Conservation (phyloP, 2,113 vertebrate species). For the Martes martes region DNA sequence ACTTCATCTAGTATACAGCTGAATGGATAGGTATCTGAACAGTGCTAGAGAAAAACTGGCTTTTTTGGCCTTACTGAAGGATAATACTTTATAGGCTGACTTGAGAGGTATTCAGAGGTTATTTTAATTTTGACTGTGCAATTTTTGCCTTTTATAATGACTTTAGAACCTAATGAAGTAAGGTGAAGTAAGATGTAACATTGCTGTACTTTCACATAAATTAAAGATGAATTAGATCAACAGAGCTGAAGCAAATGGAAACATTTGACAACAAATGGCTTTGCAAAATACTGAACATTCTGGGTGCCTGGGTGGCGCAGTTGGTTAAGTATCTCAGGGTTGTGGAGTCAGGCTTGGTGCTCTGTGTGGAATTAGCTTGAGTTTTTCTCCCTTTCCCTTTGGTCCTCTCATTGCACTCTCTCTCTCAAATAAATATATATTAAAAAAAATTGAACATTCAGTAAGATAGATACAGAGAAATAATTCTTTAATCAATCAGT, state of each 20-base stretch:
- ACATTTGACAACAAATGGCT: background rate
- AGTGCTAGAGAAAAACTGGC: background rate
- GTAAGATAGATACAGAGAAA: constrained; percentile 15
- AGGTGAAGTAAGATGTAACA: background rate
- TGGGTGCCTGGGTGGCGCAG: background rate
- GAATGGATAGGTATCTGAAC: background rate
- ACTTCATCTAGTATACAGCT: background rate
- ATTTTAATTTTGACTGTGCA: background rate
- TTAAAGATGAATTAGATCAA: constrained; percentile 17
- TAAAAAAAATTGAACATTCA: background rate
- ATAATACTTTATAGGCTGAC: background rate
- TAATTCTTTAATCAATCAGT: background rate
- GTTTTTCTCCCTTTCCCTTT: background rate
- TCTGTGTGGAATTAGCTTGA: background rate
- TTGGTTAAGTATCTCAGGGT: background rate
- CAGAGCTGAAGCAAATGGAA: background rate
- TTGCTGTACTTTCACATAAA: background rate
- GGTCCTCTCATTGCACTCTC: background rate
- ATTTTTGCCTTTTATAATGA: background rate
- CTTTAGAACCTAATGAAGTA: background rate
- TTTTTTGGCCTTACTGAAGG: background rate
- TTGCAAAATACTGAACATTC: background rate
- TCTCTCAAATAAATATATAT: background rate
- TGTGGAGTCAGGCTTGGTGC: background rate
- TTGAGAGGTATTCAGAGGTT: background rate